Base-by-base conservation (phyloP, 1,140 invertebrate species). In the Heterodera carotae region DNA sequence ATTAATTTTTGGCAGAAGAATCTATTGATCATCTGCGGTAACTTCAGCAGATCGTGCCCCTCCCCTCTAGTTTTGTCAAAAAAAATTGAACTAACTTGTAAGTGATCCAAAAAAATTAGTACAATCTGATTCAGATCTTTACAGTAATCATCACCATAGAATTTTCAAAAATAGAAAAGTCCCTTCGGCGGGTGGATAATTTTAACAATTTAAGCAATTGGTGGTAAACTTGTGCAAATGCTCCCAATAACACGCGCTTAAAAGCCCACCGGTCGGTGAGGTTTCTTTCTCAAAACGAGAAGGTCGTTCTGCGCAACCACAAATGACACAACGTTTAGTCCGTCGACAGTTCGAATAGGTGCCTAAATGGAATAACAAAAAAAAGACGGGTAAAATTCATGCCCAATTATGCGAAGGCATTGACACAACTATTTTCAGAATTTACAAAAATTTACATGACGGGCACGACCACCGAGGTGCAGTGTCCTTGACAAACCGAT, bases 261-360 rank as follows among this genome's bases (percentile, higher is more conserved):
- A n/a, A n/a, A n/a, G n/a, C 12, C 22, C 48, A 18, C 33, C 33
- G 69, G n/a, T 71, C 31, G n/a, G 31, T 33, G 36, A 43, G 7
- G 33, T 56, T 31, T 53, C 29, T 29, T 71, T n/a, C 59, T 29
- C 69, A 71, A 33, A 71, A 7, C 69, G 72, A 31, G 27, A 25
- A 5, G 72, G 72, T 34, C 72, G 22, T 62, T 56, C 72, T 18
- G 43, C n/a, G 34, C 39, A 8, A 8, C n/a, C 64, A 62, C 72
- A 74, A 25, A 62, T 59, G 25, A 34, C 59, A 7, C 72, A 74
- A 7, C 56, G 43, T 36, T 74, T 74, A 27, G 72, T 74, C 27
- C 56, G 72, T n/a, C 39, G 72, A 25, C 72, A 74, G 59, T 74
- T 74, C 33, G 31, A 31, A 62, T 74, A 74, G 0, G 72, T 74